Conservation (phyloP, 2,888 invertebrate genomes). For the Parnassius smintheus region DNA sequence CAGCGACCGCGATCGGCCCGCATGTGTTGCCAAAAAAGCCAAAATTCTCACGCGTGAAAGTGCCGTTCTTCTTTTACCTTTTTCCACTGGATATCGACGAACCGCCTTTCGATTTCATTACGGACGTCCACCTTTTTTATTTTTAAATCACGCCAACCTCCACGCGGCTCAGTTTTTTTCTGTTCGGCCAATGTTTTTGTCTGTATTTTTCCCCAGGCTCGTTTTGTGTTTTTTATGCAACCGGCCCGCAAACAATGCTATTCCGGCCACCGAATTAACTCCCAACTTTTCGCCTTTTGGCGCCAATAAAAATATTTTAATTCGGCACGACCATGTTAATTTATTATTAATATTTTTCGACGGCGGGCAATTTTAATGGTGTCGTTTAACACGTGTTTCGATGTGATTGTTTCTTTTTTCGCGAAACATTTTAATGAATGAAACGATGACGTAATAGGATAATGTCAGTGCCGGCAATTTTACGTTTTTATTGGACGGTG, state of each 20-base stretch:
- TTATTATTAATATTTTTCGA: constrained; percentile 80
- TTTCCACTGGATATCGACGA: constrained; percentile 79
- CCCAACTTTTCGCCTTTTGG: constrained; percentile 74
- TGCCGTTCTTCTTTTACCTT: constrained; percentile 73
- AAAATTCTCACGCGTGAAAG: constrained; percentile 80
- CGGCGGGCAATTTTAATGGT: constrained; percentile 66
- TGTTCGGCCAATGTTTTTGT: constrained; percentile 59
- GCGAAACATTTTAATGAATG: constrained; percentile 77
- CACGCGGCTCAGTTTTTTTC: constrained; percentile 65
- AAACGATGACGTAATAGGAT: constrained; percentile 80
- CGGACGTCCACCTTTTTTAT: constrained; percentile 77
- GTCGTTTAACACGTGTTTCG: constrained; percentile 74
- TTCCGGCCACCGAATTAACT: constrained; percentile 77
- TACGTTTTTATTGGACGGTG: constrained; percentile 76
- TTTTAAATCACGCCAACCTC: constrained; percentile 77
- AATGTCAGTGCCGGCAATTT: constrained; percentile 77
- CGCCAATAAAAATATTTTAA: constrained; percentile 80
- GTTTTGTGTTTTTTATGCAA: constrained; percentile 72
- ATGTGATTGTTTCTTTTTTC: constrained; percentile 69
- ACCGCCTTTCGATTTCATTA: constrained; percentile 82
- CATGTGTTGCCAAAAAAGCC: constrained; percentile 63
- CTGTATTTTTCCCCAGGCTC: constrained; percentile 64
- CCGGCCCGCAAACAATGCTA: constrained; percentile 78
- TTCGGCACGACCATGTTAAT: constrained; percentile 71
- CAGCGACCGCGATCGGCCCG: constrained; percentile 43